phyloP scores from a whole-genome alignment of 2,888 invertebrate genomes.

The Netelia fuscicornis region DNA sequence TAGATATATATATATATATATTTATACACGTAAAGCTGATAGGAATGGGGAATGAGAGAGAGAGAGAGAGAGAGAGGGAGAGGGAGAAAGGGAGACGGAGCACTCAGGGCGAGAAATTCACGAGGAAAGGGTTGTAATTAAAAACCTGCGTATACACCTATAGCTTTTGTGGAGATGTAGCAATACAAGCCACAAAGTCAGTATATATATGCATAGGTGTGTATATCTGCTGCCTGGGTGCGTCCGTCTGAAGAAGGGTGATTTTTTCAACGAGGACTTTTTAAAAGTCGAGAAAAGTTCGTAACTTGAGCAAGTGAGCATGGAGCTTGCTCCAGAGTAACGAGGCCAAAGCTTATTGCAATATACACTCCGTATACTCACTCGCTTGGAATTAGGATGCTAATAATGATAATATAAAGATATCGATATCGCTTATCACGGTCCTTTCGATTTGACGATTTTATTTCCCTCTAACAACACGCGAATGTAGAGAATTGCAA shows the following conservation, averaged over 20 bases:
- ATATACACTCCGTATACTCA: too few relatives aligned
- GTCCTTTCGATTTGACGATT: not conserved
- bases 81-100: not conserved
- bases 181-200: not conserved
- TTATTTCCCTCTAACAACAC: not conserved
- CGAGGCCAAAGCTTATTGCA: too few relatives aligned
- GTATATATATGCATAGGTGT: not conserved
- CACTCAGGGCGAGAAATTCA: slow-evolving; percentile 37
- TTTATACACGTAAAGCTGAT: too few relatives aligned
- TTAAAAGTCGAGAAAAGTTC: not conserved
- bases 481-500: too few relatives aligned
- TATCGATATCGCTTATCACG: not conserved
- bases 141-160: slow-evolving; percentile 43
- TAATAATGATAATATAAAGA: too few relatives aligned
- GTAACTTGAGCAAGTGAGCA: too few relatives aligned
- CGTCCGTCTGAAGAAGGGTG: not conserved
- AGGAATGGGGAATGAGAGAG: slow-evolving; percentile 1
- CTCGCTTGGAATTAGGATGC: too few relatives aligned
- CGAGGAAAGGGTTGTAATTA: slow-evolving; percentile 56
- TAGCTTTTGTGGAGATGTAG: not conserved
- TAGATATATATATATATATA: not conserved
- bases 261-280: not conserved
- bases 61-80: not conserved
- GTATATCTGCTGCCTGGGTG: not conserved
- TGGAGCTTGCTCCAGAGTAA: too few relatives aligned